Evolutionary conservation across 2,888 invertebrate genomes (phyloP).

Genomic region (Leucophenga montana): DNA sequence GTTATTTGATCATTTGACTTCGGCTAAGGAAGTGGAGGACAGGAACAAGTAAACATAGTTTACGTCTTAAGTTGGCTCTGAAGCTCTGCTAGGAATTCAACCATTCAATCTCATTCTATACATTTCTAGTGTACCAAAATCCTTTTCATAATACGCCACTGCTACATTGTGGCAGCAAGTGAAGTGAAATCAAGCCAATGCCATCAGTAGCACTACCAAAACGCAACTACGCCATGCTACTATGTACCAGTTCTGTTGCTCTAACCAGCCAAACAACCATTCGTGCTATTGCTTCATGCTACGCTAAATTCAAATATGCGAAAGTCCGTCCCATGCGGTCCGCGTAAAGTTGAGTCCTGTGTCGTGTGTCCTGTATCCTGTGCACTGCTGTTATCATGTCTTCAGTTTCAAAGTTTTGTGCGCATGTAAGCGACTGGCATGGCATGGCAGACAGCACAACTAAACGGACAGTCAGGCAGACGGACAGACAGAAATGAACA

Average conservation of each 20-base stretch:
- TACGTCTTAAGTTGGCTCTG: no score
- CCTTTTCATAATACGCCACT: background rate
- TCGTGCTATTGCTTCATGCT: background rate
- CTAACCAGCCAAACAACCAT: background rate
- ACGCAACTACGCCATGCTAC: background rate
- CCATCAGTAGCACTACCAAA: background rate
- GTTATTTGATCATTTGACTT: no score
- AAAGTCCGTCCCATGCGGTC: slow-evolving; percentile 13
- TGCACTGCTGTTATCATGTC: slow-evolving; percentile 59
- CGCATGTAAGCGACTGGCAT: slow-evolving; percentile 59
- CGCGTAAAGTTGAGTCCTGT: slow-evolving; percentile 19
- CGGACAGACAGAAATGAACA: slow-evolving; percentile 36
- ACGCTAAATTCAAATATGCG: slow-evolving; percentile 8
- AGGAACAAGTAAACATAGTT: no score
- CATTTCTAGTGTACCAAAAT: no score
- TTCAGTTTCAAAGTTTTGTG: slow-evolving; percentile 65
- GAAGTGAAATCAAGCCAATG: slow-evolving; percentile 22
- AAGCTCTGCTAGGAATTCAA: no score
- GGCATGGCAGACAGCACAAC: slow-evolving; percentile 22
- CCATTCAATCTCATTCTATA: no score
- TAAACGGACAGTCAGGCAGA: background rate
- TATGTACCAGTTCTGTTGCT: background rate
- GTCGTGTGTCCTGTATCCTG: slow-evolving; percentile 30
- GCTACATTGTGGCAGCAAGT: background rate
- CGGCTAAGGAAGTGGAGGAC: no score